phyloP scores from a whole-genome alignment of 2,797 vertebrate genomes.

The Falco berigora region DNA sequence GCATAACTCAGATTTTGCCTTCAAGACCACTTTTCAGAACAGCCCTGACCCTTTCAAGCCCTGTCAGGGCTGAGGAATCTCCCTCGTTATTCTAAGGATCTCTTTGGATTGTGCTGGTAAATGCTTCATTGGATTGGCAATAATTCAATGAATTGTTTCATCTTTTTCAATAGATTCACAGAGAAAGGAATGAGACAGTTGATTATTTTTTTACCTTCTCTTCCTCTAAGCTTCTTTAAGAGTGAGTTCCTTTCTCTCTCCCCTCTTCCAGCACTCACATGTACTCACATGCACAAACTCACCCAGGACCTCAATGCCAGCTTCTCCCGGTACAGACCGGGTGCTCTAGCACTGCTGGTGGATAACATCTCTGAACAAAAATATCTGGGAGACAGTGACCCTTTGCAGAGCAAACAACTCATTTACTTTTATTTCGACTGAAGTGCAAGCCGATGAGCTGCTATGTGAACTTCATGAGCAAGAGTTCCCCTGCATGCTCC shows the following conservation, averaged over 20 bases:
- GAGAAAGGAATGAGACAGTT: neutral
- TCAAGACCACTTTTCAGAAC: neutral
- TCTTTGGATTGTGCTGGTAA: neutral
- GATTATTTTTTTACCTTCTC: neutral
- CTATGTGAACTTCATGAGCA: neutral
- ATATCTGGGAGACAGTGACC: neutral
- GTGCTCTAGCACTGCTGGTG: neutral
- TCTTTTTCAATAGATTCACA: conserved; percentile 10
- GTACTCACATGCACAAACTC: neutral
- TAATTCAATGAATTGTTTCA: conserved; percentile 50
- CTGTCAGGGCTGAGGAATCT: neutral
- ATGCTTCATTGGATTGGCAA: neutral
- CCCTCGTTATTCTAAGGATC: neutral
- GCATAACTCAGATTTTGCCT: neutral
- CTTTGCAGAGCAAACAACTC: neutral
- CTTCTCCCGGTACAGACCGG: neutral
- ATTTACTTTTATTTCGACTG: neutral
- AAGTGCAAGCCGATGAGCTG: neutral
- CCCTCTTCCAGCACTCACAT: neutral
- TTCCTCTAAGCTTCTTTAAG: neutral
- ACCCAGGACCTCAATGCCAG: neutral
- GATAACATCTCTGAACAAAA: neutral
- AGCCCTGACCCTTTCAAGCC: neutral
- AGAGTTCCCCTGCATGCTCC: neutral
- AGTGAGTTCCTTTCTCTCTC: neutral